Evolutionary conservation across 2,113 vertebrate species (phyloP).

Genomic region (Percina caprodes): DNA sequence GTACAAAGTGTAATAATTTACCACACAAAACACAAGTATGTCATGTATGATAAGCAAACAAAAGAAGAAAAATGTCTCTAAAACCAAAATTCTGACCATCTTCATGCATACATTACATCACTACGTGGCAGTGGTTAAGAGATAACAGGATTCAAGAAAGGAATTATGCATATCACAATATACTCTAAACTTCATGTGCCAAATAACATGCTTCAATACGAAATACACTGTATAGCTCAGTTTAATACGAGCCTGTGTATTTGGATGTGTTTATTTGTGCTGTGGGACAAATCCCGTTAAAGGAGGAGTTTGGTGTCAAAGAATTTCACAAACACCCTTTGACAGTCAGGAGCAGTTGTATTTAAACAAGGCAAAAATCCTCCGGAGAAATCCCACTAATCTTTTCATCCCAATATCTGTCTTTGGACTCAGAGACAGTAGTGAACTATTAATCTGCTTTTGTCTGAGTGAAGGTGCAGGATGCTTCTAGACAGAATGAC

Average conservation of each 20-base stretch:
- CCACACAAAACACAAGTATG: background rate
- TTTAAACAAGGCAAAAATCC: constrained; percentile 80
- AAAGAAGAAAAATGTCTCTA: background rate
- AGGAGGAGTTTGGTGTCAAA: constrained; percentile 70
- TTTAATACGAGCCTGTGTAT: constrained; percentile 11
- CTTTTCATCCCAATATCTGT: constrained; percentile 81
- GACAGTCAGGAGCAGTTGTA: constrained; percentile 77
- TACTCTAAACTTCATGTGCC: constrained; percentile 7
- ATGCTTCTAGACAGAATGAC: constrained; percentile 64
- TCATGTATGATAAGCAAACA: background rate
- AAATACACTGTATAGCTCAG: background rate
- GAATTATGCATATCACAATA: constrained; percentile 35
- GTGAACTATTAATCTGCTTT: constrained; percentile 78
- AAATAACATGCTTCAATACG: background rate
- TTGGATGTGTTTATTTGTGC: constrained; percentile 54
- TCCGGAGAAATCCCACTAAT: constrained; percentile 78
- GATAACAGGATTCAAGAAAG: constrained; percentile 16
- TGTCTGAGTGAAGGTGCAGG: constrained; percentile 66
- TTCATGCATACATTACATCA: background rate
- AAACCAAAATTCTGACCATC: background rate
- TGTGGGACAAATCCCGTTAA: constrained; percentile 62
- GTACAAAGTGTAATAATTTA: constrained; percentile 13
- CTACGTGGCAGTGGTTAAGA: constrained; percentile 1
- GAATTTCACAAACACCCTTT: constrained; percentile 76
- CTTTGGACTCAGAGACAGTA: constrained; percentile 74